Evolutionary conservation across 2,797 vertebrate genomes (phyloP).

Genomic region (Periophthalmus magnuspinnatus): DNA sequence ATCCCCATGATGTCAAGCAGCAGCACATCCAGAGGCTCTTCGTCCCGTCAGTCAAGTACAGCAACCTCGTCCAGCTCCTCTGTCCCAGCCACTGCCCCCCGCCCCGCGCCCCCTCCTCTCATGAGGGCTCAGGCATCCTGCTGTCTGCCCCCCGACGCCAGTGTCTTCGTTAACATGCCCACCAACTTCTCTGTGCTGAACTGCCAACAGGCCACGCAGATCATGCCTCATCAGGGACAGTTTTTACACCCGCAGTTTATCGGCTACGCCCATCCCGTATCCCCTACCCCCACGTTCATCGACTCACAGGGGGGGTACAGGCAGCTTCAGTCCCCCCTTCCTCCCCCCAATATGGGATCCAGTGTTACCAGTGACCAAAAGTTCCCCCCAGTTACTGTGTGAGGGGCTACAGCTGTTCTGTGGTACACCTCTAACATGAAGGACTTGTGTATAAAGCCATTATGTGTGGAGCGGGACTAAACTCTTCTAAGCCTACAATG

Average conservation of each 20-base stretch:
- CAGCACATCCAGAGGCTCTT: slow-evolving; percentile 90
- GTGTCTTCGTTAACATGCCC: slow-evolving; percentile 97
- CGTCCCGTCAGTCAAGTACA: slow-evolving; percentile 95
- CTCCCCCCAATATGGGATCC: slow-evolving; percentile 70
- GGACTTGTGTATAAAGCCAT: slow-evolving; percentile 54
- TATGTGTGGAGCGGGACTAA: slow-evolving; percentile 59
- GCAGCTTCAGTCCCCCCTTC: slow-evolving; percentile 91
- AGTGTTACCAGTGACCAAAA: slow-evolving; percentile 87
- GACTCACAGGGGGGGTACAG: slow-evolving; percentile 89
- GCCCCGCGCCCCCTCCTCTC: slow-evolving; percentile 54
- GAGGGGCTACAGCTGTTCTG: slow-evolving; percentile 53
- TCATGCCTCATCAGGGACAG: slow-evolving; percentile 94
- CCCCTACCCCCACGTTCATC: slow-evolving; percentile 79
- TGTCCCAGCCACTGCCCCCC: slow-evolving; percentile 82
- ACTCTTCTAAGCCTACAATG: slow-evolving; percentile 19
- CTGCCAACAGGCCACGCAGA: slow-evolving; percentile 97
- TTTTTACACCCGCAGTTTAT: slow-evolving; percentile 94
- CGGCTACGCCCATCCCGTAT: slow-evolving; percentile 87
- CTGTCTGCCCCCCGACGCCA: slow-evolving; percentile 89
- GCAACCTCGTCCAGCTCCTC: slow-evolving; percentile 97
- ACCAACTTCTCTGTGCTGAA: slow-evolving; percentile 97
- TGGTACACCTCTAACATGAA: slow-evolving; percentile 48
- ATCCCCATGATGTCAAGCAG: slow-evolving; percentile 97
- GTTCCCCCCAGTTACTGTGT: slow-evolving; percentile 93
- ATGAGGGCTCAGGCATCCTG: slow-evolving; percentile 91